These are phyloP conservation scores for Megalurothrips usitatus DNA, from an alignment of 2,888 invertebrate species.

Conservation along the genomic window DNA sequence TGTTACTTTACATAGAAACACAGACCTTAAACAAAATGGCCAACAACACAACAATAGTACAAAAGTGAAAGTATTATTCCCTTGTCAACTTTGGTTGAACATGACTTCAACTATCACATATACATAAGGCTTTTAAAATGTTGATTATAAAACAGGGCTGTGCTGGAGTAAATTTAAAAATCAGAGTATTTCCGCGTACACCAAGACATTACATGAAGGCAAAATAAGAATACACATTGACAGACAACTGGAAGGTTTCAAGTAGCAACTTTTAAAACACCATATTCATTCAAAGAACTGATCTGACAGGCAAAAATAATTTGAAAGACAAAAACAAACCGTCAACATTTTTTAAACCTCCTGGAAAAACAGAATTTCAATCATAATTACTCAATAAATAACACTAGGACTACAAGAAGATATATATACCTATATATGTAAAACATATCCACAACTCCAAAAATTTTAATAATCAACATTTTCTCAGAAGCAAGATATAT, in stretches of 20 bases:
- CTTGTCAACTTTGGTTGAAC: slow-evolving; percentile 12
- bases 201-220: too few species aligned
- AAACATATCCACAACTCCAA: slow-evolving; percentile 13
- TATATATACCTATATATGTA: not conserved
- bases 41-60: not conserved
- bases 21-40: not conserved
- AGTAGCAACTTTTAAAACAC: too few species aligned
- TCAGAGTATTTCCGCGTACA: too few species aligned
- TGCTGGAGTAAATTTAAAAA: not conserved
- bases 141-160: not conserved
- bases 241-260: too few species aligned
- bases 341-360: not conserved
- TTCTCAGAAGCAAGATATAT: not conserved
- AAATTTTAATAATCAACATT: slow-evolving; percentile 1
- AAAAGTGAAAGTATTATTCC: not conserved
- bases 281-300: too few species aligned
- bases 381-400: not conserved
- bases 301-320: too few species aligned
- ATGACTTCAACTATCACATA: slow-evolving; percentile 23
- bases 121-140: slow-evolving; percentile 11
- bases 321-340: too few species aligned
- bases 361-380: not conserved
- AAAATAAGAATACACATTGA: too few species aligned
- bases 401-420: not conserved
- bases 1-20: not conserved